These are phyloP conservation scores for Perdita meconis DNA, from an alignment of 2,888 invertebrate species.

Conservation along the genomic window DNA sequence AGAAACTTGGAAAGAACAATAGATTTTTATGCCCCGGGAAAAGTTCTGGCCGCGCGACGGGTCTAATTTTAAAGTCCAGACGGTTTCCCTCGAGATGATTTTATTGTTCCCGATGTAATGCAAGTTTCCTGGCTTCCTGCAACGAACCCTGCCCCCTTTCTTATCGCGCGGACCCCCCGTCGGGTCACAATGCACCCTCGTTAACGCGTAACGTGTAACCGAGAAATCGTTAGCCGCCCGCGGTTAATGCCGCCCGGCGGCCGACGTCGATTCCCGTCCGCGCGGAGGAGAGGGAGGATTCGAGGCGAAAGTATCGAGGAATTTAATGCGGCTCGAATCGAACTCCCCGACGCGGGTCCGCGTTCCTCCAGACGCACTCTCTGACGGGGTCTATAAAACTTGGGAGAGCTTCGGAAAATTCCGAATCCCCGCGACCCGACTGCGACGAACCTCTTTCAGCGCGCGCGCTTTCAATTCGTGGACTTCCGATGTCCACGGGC, in stretches of 20 bases:
- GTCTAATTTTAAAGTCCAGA: slow-evolving; percentile 48
- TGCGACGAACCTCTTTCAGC: slow-evolving; percentile 24
- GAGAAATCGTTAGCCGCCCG: slow-evolving; percentile 20
- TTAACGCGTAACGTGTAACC: slow-evolving; percentile 26
- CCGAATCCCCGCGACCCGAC: slow-evolving; percentile 10
- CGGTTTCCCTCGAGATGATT: slow-evolving; percentile 41
- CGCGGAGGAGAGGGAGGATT: no score
- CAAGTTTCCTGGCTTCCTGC: slow-evolving; percentile 18
- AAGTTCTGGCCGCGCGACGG: slow-evolving; percentile 19
- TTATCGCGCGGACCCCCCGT: no score
- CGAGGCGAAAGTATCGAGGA: not conserved
- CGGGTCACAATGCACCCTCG: slow-evolving; percentile 35
- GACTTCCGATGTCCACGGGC: slow-evolving; percentile 62
- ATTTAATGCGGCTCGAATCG: not conserved
- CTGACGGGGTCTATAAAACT: slow-evolving; percentile 30
- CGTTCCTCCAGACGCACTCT: not conserved
- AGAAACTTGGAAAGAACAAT: slow-evolving; percentile 52
- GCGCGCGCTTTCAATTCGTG: slow-evolving; percentile 56
- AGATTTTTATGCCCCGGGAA: slow-evolving; percentile 46
- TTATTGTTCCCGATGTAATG: slow-evolving; percentile 43
- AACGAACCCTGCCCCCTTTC: slow-evolving; percentile 1
- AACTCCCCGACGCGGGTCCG: not conserved
- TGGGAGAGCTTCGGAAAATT: slow-evolving; percentile 31
- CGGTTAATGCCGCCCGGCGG: not conserved
- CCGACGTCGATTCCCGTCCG: no score